Evolutionary conservation across 2,113 vertebrate genomes (phyloP), one percentile per base, ranked within the genome.

Genomic region (Pycnonotus jocosus): DNA sequence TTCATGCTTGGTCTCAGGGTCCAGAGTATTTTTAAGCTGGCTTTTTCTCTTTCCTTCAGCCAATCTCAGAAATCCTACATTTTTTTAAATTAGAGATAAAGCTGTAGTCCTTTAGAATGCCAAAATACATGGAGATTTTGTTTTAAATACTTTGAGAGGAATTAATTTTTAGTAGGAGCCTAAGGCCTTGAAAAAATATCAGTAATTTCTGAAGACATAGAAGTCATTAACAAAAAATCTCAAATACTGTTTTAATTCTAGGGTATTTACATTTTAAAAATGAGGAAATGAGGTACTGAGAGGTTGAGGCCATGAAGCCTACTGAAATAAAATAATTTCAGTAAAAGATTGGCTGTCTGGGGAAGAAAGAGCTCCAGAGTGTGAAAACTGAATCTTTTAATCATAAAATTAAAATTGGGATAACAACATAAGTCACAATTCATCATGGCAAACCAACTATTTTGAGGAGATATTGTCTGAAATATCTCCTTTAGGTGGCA

Each of bases 401-500:
- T 56, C 1, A 23, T 33, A 70, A 90, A 58, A 65, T 53, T 91
- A 33, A 61, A 79, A 48, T 3, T 54, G 9, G 5, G 4, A 51
- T 66, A 28, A 60, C 21, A 57, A 17, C 12, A 7, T 22, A 18
- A 50, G 2, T 21, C 33, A 81, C 30, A 57, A 42, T 37, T 89
- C 12, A 57, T 35, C 38, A 62, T 35, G 45, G 23, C 5, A 76
- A 76, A 69, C 1, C 16, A 50, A 19, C 11, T 57, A 23, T 76
- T 84, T 70, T 10, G 3, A 53, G 10, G 22, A 72, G 7, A 0
- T 16, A 73, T 65, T 70, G 15, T 61, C 53, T 88, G 33, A 78
- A 56, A 33, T 70, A 69, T 70, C 40, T 73, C 89, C 92, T 95
- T 93, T 88, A 95, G 87, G 65, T 96, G 92, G 89, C 92, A 96